Evolutionary conservation across 1,140 invertebrate genomes (phyloP).

Genomic region (Halesus radiatus): DNA sequence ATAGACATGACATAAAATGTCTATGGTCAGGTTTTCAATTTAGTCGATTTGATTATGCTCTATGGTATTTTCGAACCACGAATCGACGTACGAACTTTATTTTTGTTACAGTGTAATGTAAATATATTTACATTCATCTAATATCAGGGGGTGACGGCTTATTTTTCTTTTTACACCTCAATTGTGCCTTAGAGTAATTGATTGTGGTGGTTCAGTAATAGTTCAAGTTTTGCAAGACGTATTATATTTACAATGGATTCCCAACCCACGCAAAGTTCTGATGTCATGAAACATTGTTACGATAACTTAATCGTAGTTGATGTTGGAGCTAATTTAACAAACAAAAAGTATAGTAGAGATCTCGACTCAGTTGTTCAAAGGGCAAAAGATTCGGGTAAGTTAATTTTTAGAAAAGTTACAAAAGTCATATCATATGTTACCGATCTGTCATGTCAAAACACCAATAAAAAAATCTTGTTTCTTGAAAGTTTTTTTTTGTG

Average conservation of each 20-base stretch:
- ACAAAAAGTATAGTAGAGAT: slow-evolving; percentile 94
- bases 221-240: slow-evolving; percentile 6
- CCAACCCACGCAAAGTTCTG: slow-evolving; percentile 47
- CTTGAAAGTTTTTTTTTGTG: slow-evolving; percentile 8
- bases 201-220: background rate
- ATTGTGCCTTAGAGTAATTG: background rate
- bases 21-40: too few relatives aligned
- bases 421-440: background rate
- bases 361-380: slow-evolving; percentile 92
- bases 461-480: background rate
- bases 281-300: slow-evolving; percentile 65
- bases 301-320: slow-evolving; percentile 94
- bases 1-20: too few relatives aligned
- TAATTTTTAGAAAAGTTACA: slow-evolving; percentile 24
- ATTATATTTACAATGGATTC: slow-evolving; percentile 43
- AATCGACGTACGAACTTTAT: slow-evolving; percentile 38
- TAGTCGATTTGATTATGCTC: background rate
- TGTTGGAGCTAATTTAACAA: slow-evolving; percentile 94
- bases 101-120: slow-evolving; percentile 47
- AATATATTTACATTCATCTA: slow-evolving; percentile 42
- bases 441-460: slow-evolving; percentile 11
- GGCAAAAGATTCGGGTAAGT: slow-evolving; percentile 89
- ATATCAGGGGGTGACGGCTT: slow-evolving; percentile 47
- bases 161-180: background rate
- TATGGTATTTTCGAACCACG: slow-evolving; percentile 38